Conservation (phyloP, 2,888 invertebrate genomes). For the Drosophila robusta region DNA sequence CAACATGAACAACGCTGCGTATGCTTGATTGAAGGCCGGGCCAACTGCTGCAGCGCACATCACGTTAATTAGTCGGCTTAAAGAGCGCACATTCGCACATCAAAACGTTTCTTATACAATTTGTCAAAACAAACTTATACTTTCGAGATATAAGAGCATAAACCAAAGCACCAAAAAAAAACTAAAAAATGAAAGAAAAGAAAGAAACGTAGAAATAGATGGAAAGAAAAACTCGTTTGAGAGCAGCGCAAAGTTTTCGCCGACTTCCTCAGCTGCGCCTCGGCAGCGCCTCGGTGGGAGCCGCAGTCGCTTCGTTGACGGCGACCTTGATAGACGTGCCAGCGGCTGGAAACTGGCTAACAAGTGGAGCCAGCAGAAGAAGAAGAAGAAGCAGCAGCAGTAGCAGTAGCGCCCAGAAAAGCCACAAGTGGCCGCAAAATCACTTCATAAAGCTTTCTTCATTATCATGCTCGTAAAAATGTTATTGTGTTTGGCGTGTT, state of each 20-base stretch:
- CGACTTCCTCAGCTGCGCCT: slow-evolving; percentile 39
- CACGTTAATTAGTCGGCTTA: slow-evolving; percentile 64
- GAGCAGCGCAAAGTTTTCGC: slow-evolving; percentile 45
- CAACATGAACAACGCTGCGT: slow-evolving; percentile 29
- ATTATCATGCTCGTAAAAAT: slow-evolving; percentile 33
- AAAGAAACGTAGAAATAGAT: slow-evolving; percentile 10
- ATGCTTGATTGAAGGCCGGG: slow-evolving; percentile 34
- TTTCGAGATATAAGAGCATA: slow-evolving; percentile 76
- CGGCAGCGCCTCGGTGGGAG: slow-evolving; percentile 34
- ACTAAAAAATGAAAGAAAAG: slow-evolving; percentile 11
- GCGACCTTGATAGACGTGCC: slow-evolving; percentile 85
- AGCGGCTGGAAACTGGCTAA: slow-evolving; percentile 68
- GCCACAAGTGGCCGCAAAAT: slow-evolving; percentile 11
- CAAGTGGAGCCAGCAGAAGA: neutral
- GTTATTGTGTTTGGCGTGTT: slow-evolving; percentile 47
- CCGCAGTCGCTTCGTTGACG: slow-evolving; percentile 83
- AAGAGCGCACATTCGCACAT: slow-evolving; percentile 52
- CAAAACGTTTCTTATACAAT: slow-evolving; percentile 71
- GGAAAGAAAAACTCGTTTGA: slow-evolving; percentile 65
- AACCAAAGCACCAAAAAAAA: slow-evolving; percentile 23
- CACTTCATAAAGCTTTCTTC: slow-evolving; percentile 56
- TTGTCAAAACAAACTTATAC: slow-evolving; percentile 80
- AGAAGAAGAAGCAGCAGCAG: neutral
- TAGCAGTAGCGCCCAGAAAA: no score
- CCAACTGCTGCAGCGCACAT: slow-evolving; percentile 2